phyloP scores from a whole-genome alignment of 64 coral and sea anemone species.

The Dendrophyllia cribrosa region DNA sequence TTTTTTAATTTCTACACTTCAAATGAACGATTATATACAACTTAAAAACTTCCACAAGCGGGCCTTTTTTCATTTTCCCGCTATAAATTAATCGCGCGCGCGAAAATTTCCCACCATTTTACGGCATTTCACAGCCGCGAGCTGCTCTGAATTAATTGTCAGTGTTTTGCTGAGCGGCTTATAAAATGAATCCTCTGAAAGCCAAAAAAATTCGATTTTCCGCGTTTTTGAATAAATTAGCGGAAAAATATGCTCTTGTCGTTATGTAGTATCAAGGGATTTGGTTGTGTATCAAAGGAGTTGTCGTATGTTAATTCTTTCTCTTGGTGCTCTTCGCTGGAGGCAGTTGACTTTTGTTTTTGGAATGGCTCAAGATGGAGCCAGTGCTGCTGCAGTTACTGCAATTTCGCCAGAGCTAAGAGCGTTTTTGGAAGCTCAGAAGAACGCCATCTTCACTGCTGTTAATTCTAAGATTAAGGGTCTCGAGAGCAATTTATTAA shows the following conservation, averaged over 20 bases:
- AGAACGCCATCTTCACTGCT: constrained; percentile 1
- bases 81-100: no score
- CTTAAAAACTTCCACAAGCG: no score
- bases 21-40: no score
- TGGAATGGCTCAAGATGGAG: neutral
- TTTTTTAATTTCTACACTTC: no score
- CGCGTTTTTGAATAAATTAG: neutral
- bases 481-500: neutral
- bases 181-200: no score
- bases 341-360: neutral
- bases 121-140: no score
- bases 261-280: neutral
- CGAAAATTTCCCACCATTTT: no score
- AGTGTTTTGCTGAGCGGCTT: no score
- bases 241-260: neutral
- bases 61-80: no score
- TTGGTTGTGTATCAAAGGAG: neutral
- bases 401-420: neutral
- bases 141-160: no score
- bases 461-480: constrained; percentile 18
- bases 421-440: constrained; percentile 2
- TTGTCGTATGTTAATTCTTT: neutral
- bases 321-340: neutral
- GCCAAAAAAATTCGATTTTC: no score
- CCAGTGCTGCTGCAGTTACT: neutral